A percentile compares a stretch with the other conserved stretches of the same genome.
Conservation (phyloP, 2,113 vertebrate species). For the Rhinopomastus cyanomelas region DNA sequence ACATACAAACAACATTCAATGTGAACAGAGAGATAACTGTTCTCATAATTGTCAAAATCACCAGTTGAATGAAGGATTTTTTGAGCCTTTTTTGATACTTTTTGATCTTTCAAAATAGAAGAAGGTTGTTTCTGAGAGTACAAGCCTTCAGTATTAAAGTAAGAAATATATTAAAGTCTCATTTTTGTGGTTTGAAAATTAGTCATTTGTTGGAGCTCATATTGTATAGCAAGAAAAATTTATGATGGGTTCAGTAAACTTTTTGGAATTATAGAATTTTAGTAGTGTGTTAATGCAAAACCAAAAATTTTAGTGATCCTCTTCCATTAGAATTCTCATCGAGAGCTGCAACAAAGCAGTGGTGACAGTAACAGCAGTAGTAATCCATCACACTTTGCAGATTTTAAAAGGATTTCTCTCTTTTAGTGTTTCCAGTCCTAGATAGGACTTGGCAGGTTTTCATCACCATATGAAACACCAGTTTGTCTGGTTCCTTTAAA, state of each 20-base stretch:
- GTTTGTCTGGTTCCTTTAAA: neutral
- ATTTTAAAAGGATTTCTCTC: neutral
- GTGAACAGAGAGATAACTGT: too few species aligned
- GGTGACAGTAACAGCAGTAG: neutral
- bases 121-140: neutral
- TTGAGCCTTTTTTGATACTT: neutral
- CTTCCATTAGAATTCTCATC: neutral
- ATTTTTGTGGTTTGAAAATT: neutral
- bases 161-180: neutral
- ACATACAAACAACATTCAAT: neutral
- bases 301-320: neutral
- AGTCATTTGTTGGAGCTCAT: neutral
- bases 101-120: neutral
- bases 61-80: neutral
- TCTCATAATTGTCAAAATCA: neutral
- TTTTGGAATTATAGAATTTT: neutral
- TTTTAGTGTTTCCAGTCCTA: neutral
- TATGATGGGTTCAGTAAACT: neutral
- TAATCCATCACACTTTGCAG: neutral
- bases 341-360: neutral
- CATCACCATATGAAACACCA: neutral
- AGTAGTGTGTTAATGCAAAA: neutral
- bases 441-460: neutral
- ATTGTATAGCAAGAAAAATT: neutral
- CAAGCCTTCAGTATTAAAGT: neutral